Evolutionary conservation across 2,888 invertebrate genomes (phyloP).

Genomic region (Cylloceria caligata): DNA sequence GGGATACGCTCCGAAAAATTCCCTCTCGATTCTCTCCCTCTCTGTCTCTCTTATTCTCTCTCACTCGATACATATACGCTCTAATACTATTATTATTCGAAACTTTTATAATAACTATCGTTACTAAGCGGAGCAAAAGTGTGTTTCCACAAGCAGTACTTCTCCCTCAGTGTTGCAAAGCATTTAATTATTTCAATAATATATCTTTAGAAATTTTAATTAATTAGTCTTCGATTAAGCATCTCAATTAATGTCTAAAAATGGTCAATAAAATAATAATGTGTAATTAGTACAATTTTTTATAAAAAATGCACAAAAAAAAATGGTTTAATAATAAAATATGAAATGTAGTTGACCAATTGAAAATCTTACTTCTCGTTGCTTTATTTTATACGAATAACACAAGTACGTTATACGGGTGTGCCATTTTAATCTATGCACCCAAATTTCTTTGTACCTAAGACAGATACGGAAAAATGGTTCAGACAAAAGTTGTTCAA

Average conservation of each 20-base stretch:
- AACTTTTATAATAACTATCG: slow-evolving; percentile 47
- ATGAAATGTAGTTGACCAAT: neutral
- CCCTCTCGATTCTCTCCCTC: neutral
- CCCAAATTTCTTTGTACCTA: no score
- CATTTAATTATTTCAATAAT: no score
- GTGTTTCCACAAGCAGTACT: slow-evolving; percentile 29
- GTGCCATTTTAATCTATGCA: no score
- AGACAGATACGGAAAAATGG: no score
- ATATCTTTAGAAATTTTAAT: no score
- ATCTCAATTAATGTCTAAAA: no score
- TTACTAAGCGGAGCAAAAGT: slow-evolving; percentile 41
- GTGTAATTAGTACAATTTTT: neutral
- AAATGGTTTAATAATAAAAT: neutral
- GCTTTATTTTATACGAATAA: neutral
- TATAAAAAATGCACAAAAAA: neutral
- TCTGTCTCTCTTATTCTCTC: slow-evolving; percentile 7
- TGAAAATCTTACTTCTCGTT: neutral
- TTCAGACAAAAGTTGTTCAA: no score
- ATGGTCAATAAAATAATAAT: neutral
- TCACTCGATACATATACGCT: slow-evolving; percentile 44
- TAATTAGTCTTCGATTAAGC: no score
- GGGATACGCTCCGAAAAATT: slow-evolving; percentile 20
- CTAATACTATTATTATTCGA: slow-evolving; percentile 19
- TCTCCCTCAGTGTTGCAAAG: no score
- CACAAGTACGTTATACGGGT: no score